Base-by-base conservation (phyloP, 2,888 invertebrate genomes). In the Galerucella calmariensis region DNA sequence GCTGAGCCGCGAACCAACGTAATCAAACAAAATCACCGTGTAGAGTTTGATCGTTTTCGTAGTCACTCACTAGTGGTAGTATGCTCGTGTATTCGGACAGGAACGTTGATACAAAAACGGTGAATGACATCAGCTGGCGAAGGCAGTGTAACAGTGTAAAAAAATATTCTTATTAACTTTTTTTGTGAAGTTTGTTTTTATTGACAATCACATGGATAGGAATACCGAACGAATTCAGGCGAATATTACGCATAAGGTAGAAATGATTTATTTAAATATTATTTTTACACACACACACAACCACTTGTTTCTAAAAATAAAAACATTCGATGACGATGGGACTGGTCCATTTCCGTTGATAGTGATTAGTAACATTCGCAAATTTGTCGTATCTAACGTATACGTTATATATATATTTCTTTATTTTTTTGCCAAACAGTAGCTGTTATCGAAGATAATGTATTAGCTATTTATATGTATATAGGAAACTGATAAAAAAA, bases 121-220 rank as follows among this genome's bases (percentile, higher is more conserved):
- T 75, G 62, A 63, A 77, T 77, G 78, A 75, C 75, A 80, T 80
- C 80, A 80, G 80, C 80, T 80, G 80, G 76, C 72, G 74, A 71
- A 51, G 35, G n/a, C 44, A 59, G 72, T 59, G 58, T 66, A 48
- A 58, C 3, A 46, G 2, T 35, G 44, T 41, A 27, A 27, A 27
- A 46, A 51, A 41, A 61, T 41, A 41, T 24, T 53, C 48, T 35
- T 46, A 58, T 63, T 51, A 61, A 48, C 51, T 68, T n/a, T n/a
- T n/a, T 35, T 35, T 67, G 71, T 72, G 75, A 68, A 59, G 58
- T 68, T 59, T 51, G 11, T 56, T 56, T 67, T 41, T 56, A 12
- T 41, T 48, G 2, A 41, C 16, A 12, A 61, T 46, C 69, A 69
- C 69, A 69, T 69, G 69, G 69, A 69, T 69, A 48, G 10, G 24